Evolutionary conservation across 2,888 invertebrate species (phyloP), one percentile per base, ranked within the genome.

Genomic region (Ptilodon capucinus): DNA sequence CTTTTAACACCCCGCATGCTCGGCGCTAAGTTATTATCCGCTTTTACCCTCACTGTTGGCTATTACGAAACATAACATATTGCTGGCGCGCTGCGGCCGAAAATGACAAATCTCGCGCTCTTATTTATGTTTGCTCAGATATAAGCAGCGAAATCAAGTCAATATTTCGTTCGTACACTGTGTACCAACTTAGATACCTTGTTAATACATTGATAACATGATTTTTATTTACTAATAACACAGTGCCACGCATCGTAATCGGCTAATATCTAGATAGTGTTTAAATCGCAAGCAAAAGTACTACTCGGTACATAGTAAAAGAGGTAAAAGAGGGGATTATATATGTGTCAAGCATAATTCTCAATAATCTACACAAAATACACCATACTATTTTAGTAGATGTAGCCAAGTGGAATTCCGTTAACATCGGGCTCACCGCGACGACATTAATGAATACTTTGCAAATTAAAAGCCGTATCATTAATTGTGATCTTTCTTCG

Each of bases 381-480:
- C n/a, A n/a, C n/a, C n/a, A n/a, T n/a, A n/a, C n/a, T n/a, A n/a
- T n/a, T n/a, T n/a, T n/a, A n/a, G n/a, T n/a, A n/a, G 56, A 52
- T 60, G 25, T 23, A 30, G 30, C 38, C 16, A 19, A n/a, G n/a
- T n/a, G n/a, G n/a, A n/a, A n/a, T 9, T 2, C 11, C 11, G 18
- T 2, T 36, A 36, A 38, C 13, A 9, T 6, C 25, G 25, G 11
- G 30, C 40, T 17, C 41, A 43, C 36, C 23, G 30, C 44, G 44
- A 48, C 46, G 44, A 40, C 42, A 40, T 42, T 48, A 21, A 51
- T 56, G 40, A 57, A 59, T 54, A 51, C 45, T 54, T 57, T 41
- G 32, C 39, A 61, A 65, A 65, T 61, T 53, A 65, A 62, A 57
- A 54, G 54, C 46, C 46, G 43, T 48, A 51, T 16, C 51, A 65